Evolutionary conservation across 35 echinoderm and acorn worm genomes (phyloP), one percentile per base, ranked within the genome.

Genomic region (Eucidaris tribuloides): DNA sequence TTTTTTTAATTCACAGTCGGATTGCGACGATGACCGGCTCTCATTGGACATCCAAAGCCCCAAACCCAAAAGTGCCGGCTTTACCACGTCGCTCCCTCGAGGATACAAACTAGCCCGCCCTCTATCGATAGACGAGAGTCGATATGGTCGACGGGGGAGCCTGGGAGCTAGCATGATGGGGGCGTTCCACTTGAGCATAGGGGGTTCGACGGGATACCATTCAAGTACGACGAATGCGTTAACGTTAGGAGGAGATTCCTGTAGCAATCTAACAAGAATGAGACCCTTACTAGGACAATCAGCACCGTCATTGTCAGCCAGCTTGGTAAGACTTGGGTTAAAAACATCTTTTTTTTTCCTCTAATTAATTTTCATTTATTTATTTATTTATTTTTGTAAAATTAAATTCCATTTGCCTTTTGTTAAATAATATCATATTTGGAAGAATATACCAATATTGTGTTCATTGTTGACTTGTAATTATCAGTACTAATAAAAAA

Each of bases 251-350:
- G 95, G 92, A 34, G 79, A 78, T 1, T 87, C 90, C 25, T 66
- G 79, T 3, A 82, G 79, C n/a, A 99, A 99, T 50, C 79, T 99
- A 4, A 85, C 89, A 46, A 74, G 96, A 55, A 86, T 99, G 49
- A 58, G 96, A 34, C 96, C 93, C 29, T 60, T 99, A 43, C 87
- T 99, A 3, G 96, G 96, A 2, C 96, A 99, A 40, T 99, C 96
- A 29, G 96, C 96, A 9, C 96, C 96, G 7, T 99, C 96, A 29
- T 62, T 99, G 23, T 83, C 91, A 78, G 91, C 96, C 29, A 99
- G 87, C 83, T 36, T 99, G 87, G 96, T 99, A 90, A 93, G 87
- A n/a, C n/a, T n/a, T n/a, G n/a, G n/a, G n/a, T n/a, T n/a, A n/a
- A n/a, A n/a, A n/a, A n/a, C n/a, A n/a, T n/a, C n/a, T n/a, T n/a